Base-by-base conservation (phyloP, 2,888 invertebrate species). In the Cheilosia urbana region DNA sequence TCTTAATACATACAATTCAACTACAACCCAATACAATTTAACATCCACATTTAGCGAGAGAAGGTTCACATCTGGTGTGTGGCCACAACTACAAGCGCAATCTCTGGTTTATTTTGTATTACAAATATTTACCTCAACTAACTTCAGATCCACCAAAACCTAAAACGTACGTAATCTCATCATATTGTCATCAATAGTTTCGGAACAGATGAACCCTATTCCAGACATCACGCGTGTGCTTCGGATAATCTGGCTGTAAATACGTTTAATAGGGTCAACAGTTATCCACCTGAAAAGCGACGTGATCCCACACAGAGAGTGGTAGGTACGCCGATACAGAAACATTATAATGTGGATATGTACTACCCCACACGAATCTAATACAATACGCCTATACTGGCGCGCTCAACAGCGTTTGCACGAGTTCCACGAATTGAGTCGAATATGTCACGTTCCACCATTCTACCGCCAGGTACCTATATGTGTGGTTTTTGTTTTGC, bases 401-500 rank as follows among this genome's bases (percentile, higher is more conserved):
- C 58, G 15, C 51, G 51, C 19, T 71, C 49, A 57, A 34, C 47
- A 55, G 51, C 60, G 60, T 42, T 17, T 68, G 68, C 60, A 68
- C 68, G 30, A 65, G 49, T 76, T 76, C 42, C 76, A 49, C 58
- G 51, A 49, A 66, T 58, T 51, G 42, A 37, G 27, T 47, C 55
- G 34, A 17, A 17, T 47, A 47, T 60, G 73, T 49, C 66, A 40
- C 49, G 57, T 34, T 58, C 34, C 57, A 17, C n/a, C n/a, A n/a
- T n/a, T n/a, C n/a, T n/a, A n/a, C n/a, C n/a, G 15, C 34, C 17
- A 34, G 21, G 47, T 37, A n/a, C n/a, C n/a, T n/a, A 13, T 55
- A 30, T 80, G 37, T 73, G 40, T 68, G 24, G 53, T 45, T 73
- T 55, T 62, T 76, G n/a, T 53, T 34, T 40, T 42, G 30, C 65